A percentile compares a stretch with the other conserved stretches of the same genome.
Conservation (phyloP, 2,113 vertebrate genomes). For the Aphelocoma coerulescens region DNA sequence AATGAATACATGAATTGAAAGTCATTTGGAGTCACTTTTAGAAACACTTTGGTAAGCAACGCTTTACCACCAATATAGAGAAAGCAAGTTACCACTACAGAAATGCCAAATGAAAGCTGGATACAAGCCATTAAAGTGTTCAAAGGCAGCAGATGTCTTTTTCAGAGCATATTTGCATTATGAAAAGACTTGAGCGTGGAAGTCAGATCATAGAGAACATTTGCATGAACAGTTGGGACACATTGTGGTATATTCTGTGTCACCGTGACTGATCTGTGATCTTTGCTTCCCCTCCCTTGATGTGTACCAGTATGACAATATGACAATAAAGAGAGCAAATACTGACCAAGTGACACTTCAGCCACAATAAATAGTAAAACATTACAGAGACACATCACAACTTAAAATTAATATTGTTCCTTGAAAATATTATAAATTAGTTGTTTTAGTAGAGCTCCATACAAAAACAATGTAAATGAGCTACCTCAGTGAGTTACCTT, state of each 20-base stretch:
- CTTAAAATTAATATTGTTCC: neutral
- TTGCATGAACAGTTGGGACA: neutral
- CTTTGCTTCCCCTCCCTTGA: neutral
- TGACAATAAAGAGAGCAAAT: neutral
- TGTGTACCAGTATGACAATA: rapidly evolving
- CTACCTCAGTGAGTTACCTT: neutral
- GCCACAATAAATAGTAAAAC: neutral
- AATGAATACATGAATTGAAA: neutral
- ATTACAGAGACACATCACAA: neutral
- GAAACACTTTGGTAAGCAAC: neutral
- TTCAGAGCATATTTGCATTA: neutral
- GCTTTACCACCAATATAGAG: neutral
- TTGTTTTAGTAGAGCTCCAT: neutral
- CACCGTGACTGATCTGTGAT: neutral
- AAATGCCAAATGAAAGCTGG: neutral
- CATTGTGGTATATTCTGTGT: neutral
- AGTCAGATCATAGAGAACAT: neutral
- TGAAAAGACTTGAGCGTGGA: neutral
- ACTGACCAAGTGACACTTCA: neutral
- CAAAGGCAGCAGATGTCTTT: slow-evolving; percentile 1
- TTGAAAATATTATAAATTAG: neutral
- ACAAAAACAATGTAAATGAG: neutral
- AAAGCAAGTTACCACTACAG: neutral
- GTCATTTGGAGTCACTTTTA: neutral
- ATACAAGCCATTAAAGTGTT: neutral